A percentile compares a stretch with the other conserved stretches of the same genome.
phyloP scores from a whole-genome alignment of 1,140 invertebrate species.

The Charaxes varanes region DNA sequence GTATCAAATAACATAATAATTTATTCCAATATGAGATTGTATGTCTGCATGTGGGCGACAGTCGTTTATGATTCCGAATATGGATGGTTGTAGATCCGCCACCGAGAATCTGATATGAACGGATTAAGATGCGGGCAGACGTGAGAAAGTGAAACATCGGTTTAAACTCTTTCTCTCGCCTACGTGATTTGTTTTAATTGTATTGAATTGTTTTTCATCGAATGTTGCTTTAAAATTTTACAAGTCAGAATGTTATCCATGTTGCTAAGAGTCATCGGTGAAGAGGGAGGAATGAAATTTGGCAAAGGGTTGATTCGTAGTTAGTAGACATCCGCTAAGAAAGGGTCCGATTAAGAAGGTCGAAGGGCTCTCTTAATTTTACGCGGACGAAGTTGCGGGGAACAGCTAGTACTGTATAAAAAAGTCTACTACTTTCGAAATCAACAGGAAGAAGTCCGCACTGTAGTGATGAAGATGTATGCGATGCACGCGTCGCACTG shows the following conservation, averaged over 20 bases:
- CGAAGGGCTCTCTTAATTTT: no score
- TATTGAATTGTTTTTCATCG: background rate
- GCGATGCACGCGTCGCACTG: constrained; percentile 13
- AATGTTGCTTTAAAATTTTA: no score
- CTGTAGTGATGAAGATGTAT: constrained; percentile 19
- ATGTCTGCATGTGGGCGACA: constrained; percentile 5
- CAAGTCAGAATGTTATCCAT: no score
- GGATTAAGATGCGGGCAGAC: constrained; percentile 4
- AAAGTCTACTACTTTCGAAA: constrained; percentile 10
- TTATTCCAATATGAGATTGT: background rate
- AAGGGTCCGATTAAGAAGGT: no score
- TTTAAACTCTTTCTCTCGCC: background rate
- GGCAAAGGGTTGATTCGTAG: no score
- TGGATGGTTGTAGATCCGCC: constrained; percentile 9
- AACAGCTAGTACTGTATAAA: background rate
- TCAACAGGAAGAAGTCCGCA: constrained; percentile 19
- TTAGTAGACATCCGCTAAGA: no score
- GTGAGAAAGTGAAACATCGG: constrained; percentile 5
- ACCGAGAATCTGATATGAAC: background rate
- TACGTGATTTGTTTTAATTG: background rate
- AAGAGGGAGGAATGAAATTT: no score
- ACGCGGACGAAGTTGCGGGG: no score
- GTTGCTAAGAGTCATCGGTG: no score
- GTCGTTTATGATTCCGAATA: constrained; percentile 7
- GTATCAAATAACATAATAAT: constrained; percentile 3